Evolutionary conservation across 2,888 invertebrate species (phyloP), one percentile per base, ranked within the genome.

Genomic region (Nemotelus pantherinus): DNA sequence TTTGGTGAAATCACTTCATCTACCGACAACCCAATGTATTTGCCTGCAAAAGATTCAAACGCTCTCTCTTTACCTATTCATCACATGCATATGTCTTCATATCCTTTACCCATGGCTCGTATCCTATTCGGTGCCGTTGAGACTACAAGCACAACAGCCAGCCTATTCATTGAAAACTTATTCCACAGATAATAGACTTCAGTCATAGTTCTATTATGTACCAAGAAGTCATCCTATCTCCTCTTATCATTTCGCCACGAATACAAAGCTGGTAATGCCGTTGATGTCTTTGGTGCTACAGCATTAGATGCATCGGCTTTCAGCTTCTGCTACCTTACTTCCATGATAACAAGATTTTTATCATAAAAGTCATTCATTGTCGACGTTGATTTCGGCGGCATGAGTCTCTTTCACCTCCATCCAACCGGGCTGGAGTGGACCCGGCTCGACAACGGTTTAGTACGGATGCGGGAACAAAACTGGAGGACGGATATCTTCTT

Each of bases 341-440:
- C 4, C 65, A 45, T 45, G 55, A 71, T 71, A 71, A 71, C 41
- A 71, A 55, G 71, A 71, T 71, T 53, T 44, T 45, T 43, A 71
- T 71, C 71, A 53, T 47, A 50, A 47, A 47, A 45, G 45, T 47
- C n/a, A 65, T 65, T 65, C 63, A 47, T 65, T 65, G 45, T 65
- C 43, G 39, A 9, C 57, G 25, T 68, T 41, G 41, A 68, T 71
- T 55, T 25, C 55, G 43, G 5, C 6, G 71, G 71, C 44, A 57
- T 71, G 25, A 44, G 44, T 71, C 55, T 39, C 10, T 55, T 44
- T 55, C 44, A 44, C 55, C 43, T 53, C 25, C 25, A 9, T 45
- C 6, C 2, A 65, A n/a, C 47, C 65, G 10, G 10, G 43, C 25
- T 58, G 63, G 43, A 43, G 43, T 4, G 6, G 9, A 43, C 47